Evolutionary conservation across 2,797 vertebrate species (phyloP).

Genomic region (Pyrrhura leucotis): DNA sequence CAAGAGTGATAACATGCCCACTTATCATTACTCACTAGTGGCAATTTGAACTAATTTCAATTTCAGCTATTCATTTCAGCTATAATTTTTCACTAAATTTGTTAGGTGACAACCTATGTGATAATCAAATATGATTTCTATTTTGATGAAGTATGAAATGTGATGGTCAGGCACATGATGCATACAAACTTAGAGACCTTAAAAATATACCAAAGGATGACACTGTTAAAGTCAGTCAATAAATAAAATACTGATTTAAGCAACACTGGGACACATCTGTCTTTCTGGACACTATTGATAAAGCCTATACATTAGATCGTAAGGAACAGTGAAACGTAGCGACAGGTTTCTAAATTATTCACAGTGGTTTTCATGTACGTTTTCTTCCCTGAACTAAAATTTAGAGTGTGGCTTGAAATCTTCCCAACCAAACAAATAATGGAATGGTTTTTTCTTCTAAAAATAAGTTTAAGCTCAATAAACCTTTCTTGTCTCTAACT

Average conservation of each 20-base stretch:
- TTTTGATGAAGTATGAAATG: conserved; percentile 60
- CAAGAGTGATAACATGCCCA: background rate
- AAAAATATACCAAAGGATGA: conserved; percentile 38
- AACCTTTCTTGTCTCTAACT: conserved; percentile 9
- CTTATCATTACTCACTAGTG: conserved; percentile 14
- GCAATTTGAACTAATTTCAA: conserved; percentile 23
- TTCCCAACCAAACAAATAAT: conserved; percentile 27
- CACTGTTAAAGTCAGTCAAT: conserved; percentile 47
- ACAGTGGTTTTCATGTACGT: conserved; percentile 40
- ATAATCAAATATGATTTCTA: conserved; percentile 55
- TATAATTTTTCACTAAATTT: conserved; percentile 60
- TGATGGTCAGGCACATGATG: conserved; percentile 9
- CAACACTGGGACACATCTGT: conserved; percentile 44
- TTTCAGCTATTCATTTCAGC: background rate
- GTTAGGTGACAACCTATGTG: conserved; percentile 53
- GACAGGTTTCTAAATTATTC: conserved; percentile 20
- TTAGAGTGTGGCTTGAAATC: conserved; percentile 37
- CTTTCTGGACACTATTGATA: conserved; percentile 67
- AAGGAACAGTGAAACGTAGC: conserved; percentile 17
- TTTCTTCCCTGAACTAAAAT: conserved; percentile 55
- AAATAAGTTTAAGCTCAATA: background rate
- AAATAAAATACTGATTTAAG: conserved; percentile 29
- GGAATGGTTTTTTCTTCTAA: conserved; percentile 37
- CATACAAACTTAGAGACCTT: conserved; percentile 32
- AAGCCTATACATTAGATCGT: conserved; percentile 45